Base-by-base conservation (phyloP, 2,888 invertebrate genomes). In the Gastracanthus pulcherrimus region DNA sequence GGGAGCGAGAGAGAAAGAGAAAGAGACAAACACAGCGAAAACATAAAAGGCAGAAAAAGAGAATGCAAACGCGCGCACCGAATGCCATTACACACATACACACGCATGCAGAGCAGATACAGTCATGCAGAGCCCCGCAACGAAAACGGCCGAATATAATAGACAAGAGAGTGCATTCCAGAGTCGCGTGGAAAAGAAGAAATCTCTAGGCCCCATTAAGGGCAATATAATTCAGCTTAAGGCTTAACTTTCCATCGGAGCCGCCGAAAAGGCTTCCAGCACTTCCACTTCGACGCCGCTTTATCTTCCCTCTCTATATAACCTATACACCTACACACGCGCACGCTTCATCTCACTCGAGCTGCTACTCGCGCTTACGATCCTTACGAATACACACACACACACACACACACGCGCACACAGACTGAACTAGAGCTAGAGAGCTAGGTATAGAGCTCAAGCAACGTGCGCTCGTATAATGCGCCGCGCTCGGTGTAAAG, bases 141-240 rank as follows among this genome's bases (percentile, higher is more conserved):
- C 48, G 58, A 74, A 71, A 70, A 70, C 75, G 80, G 48, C 75
- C 70, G 70, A 80, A 80, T 80, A n/a, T n/a, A 80, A 80, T 70
- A 76, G 80, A 67, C 58, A 69, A 51, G 67, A 51, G 51, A 69
- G 67, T 75, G 69, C 80, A 75, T 80, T 80, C 80, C 80, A 62
- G 67, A 34, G 75, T 34, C 51, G 74, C 16, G n/a, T n/a, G n/a
- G n/a, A n/a, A 79, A 72, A 80, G 75, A 80, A 80, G 76, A 80
- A 80, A 80, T 80, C 75, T 34, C 70, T 29, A 51, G 70, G 74
- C 64, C 76, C 70, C 80, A 80, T 80, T 80, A 80, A 71, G 80
- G 80, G 80, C 55, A 80, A 80, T 80, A 80, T 76, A 80, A 80
- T 80, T 70, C 76, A 80, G 76, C 80, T 64, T 55, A 62, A 51